Evolutionary conservation across 2,888 invertebrate species (phyloP), one percentile per base, ranked within the genome.

Genomic region (Pristionchus exspectatus): DNA sequence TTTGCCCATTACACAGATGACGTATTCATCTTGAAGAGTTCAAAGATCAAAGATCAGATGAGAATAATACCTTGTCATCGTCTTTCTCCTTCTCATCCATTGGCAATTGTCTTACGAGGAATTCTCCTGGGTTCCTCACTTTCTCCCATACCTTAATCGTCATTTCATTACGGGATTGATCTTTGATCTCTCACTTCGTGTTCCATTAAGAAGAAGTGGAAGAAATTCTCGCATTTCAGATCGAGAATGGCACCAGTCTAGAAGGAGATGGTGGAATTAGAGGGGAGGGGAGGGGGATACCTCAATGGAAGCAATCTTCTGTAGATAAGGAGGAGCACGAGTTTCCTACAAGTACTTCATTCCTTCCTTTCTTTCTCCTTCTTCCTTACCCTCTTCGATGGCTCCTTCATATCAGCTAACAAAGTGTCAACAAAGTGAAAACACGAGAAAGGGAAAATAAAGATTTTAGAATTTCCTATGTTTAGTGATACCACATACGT

Each of bases 181-280:
- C 63, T 59, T n/a, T 54, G 24, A 33, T 63, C 33, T 85, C 86
- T 38, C 27, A 86, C 86, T n/a, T 86, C 86, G n/a, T 63, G 66
- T 44, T 66, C 63, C n/a, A 30, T 24, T 9, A 69, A n/a, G 21
- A 66, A 86, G 86, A 86, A 86, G 33, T 86, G 86, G 50, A 86
- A 86, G 66, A 56, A 86, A 14, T 86, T 30, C 50, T 86, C 86
- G 44, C 66, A 86, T 18, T 86, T 86, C n/a, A 86, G 63, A 63
- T 33, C 44, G 3, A 86, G 63, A 33, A 66, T 14, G 7, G 63
- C 63, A 1, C 86, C 86, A n/a, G 59, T 59, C 84, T 84, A n/a
- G 24, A 44, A 54, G 7, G 83, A 54, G 54, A 30, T 14, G 30
- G 30, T 33, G 10, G 16, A 14, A 72, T 24, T 10, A 18, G 14